phyloP scores from a whole-genome alignment of 2,113 vertebrate species.

The Lepus timidus region DNA sequence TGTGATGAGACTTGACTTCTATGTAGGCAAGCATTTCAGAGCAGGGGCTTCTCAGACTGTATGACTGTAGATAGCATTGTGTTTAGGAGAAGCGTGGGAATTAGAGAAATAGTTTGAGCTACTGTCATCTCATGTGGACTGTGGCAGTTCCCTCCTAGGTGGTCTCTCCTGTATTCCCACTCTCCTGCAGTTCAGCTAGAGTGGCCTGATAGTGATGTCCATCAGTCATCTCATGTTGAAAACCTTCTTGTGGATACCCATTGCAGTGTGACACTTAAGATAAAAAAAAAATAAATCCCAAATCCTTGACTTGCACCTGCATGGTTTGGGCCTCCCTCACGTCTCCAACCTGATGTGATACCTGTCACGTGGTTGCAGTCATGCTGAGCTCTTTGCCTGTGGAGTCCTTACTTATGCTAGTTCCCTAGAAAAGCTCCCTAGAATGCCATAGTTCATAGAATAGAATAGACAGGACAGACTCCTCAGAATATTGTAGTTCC shows the following conservation, averaged over 20 bases:
- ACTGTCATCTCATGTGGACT: background rate
- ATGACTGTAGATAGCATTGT: constrained; percentile 19
- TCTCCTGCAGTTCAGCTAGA: background rate
- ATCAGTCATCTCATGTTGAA: background rate
- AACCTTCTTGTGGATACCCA: background rate
- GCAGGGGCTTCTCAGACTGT: background rate
- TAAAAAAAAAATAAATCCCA: background rate
- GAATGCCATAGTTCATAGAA: background rate
- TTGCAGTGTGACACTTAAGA: background rate
- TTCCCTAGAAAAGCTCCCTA: background rate
- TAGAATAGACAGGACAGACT: background rate
- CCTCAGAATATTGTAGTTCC: background rate
- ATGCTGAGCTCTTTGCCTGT: background rate
- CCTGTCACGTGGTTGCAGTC: background rate
- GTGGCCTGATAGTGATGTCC: background rate
- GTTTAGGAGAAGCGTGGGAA: background rate
- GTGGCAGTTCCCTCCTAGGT: background rate
- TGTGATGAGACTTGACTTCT: constrained; percentile 53
- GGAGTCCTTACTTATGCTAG: background rate
- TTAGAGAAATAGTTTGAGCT: constrained; percentile 6
- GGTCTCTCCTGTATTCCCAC: background rate
- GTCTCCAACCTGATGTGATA: background rate
- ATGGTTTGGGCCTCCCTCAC: background rate
- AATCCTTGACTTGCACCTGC: background rate
- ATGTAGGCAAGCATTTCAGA: constrained; percentile 18